These are phyloP conservation scores for Euphydryas editha DNA, from an alignment of 2,888 invertebrate species.

Conservation along the genomic window DNA sequence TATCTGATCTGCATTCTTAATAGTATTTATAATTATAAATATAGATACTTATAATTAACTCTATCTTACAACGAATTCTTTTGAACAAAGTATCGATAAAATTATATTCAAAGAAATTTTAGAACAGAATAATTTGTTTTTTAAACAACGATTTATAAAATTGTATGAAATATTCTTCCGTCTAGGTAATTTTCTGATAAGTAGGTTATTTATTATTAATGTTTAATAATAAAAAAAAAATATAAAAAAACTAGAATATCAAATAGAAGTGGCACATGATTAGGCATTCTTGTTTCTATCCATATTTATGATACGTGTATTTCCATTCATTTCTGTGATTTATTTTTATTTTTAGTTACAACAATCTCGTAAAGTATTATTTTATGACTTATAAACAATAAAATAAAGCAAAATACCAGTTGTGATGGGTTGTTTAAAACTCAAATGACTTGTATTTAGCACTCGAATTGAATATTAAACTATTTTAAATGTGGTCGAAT, in stretches of 20 bases:
- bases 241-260: neutral
- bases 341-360: no score
- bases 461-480: slow-evolving; percentile 58
- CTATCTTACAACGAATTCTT: neutral
- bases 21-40: neutral
- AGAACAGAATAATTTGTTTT: no score
- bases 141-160: neutral
- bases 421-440: slow-evolving; percentile 30
- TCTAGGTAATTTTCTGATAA: neutral
- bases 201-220: neutral
- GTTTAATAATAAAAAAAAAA: neutral
- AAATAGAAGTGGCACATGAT: neutral
- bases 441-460: slow-evolving; percentile 48
- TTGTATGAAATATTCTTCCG: neutral
- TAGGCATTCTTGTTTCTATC: no score
- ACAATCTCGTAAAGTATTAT: neutral
- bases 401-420: neutral
- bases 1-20: slow-evolving; percentile 23
- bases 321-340: no score
- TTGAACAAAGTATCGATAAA: no score
- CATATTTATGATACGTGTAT: no score
- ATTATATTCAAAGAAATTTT: no score
- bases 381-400: neutral
- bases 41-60: neutral
- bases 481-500: slow-evolving; percentile 70